Evolutionary conservation across 2,888 invertebrate species (phyloP), one percentile per base, ranked within the genome.

Genomic region (Prostheceraeus crozeri): DNA sequence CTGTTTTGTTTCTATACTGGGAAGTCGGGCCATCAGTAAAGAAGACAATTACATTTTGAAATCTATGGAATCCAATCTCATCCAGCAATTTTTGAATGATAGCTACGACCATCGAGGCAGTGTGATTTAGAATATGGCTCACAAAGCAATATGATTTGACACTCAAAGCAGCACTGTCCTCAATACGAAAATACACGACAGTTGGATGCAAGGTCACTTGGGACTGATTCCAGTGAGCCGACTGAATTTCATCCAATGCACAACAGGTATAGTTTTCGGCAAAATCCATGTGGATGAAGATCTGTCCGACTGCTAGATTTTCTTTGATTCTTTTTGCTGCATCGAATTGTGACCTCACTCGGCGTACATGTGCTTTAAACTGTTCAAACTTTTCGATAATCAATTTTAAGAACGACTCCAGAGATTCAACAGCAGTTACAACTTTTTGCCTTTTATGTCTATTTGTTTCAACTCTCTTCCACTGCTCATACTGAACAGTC

Each of bases 321-420:
- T 63, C 31, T 51, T 65, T 62, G 3, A 63, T 33, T 8, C 23
- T 45, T n/a, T 58, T 55, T 2, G 64, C 21, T 45, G 62, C 35
- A 19, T 58, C 46, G 53, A 64, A 67, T 36, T 66, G 65, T n/a
- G n/a, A n/a, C n/a, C n/a, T n/a, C n/a, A n/a, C n/a, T n/a, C n/a
- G n/a, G n/a, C n/a, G n/a, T n/a, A n/a, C n/a, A n/a, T n/a, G n/a
- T n/a, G n/a, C n/a, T n/a, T n/a, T n/a, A n/a, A n/a, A n/a, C n/a
- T n/a, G n/a, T n/a, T n/a, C n/a, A n/a, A n/a, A n/a, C n/a, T n/a
- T n/a, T n/a, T n/a, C n/a, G n/a, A n/a, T n/a, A n/a, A n/a, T n/a
- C n/a, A n/a, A n/a, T n/a, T n/a, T n/a, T n/a, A n/a, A n/a, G n/a
- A n/a, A n/a, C n/a, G n/a, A n/a, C n/a, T n/a, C n/a, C n/a, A n/a